phyloP scores from a whole-genome alignment of 2,113 vertebrate species.

The Variabilichromis moorii region DNA sequence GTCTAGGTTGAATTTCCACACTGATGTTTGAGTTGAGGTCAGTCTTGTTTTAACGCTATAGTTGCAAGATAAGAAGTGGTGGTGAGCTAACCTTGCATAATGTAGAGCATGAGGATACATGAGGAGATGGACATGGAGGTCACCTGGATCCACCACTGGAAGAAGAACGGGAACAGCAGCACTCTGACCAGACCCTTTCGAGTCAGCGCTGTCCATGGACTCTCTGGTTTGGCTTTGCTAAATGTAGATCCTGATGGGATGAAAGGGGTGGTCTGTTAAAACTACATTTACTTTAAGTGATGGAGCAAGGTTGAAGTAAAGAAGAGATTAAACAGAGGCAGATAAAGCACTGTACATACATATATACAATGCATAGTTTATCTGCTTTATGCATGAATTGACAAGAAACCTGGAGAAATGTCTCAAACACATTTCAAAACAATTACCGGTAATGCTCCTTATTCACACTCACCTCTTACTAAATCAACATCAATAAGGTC shows the following conservation, averaged over 20 bases:
- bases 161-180: slow-evolving; percentile 90
- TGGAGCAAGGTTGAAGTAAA: neutral
- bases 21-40: neutral
- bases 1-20: fast-evolving
- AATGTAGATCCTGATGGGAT: slow-evolving; percentile 86
- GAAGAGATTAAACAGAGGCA: neutral
- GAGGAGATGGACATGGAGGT: slow-evolving; percentile 85
- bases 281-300: neutral
- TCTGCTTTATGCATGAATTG: neutral
- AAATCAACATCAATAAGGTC: slow-evolving; percentile 96
- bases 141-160: slow-evolving; percentile 96
- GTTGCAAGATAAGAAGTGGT: neutral
- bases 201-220: slow-evolving; percentile 88
- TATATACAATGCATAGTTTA: neutral
- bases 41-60: neutral
- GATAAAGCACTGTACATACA: neutral
- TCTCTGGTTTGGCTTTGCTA: slow-evolving; percentile 95
- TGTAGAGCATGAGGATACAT: slow-evolving; percentile 86
- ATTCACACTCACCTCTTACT: slow-evolving; percentile 80
- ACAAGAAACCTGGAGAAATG: neutral
- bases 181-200: slow-evolving; percentile 93
- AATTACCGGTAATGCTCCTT: neutral
- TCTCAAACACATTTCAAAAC: neutral
- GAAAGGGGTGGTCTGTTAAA: neutral
- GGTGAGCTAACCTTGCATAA: slow-evolving; percentile 83